Evolutionary conservation across 2,797 vertebrate genomes (phyloP), one percentile per base, ranked within the genome.

Genomic region (Geotrypetes seraphini): DNA sequence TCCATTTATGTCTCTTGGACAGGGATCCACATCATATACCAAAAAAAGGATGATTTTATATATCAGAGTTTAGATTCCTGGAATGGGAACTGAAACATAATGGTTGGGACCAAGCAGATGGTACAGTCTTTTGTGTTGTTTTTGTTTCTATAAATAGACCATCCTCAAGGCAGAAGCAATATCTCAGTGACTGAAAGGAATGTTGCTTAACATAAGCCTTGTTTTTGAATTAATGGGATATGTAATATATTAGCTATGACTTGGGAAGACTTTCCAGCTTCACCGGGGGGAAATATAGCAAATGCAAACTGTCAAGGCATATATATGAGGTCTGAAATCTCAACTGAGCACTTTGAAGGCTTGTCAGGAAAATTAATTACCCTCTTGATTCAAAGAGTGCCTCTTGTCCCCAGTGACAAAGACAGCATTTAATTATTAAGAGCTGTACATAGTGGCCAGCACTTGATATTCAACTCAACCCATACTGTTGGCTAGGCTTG

Each of bases 341-440:
- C 71, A 60, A 60, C 51, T 26, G 36, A 72, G 50, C 37, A 27
- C 52, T 67, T 15, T 57, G 55, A 74, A 73, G 50, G 57, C 50
- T 58, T 66, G 60, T 66, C 69, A 70, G 43, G 61, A 60, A 69
- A 73, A 77, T 69, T 69, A 79, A 79, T 76, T 77, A 64, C 53
- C 43, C 33, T 55, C 44, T 63, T 58, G 66, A 71, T 66, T 73
- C 69, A 59, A 59, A 54, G 35, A 71, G 50, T 33, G 23, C 9
- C 12, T 39, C 60, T 43, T 57, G 44, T 71, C 71, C 45, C 57
- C 29, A 22, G 7, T 47, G 67, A 71, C 62, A 65, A 58, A 64
- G 25, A 44, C 53, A 61, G 39, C 37, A 38, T 69, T 78, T 71
- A 63, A 70, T 63, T 63, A 52, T 50, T 59, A 40, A 71, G 60